These are phyloP conservation scores for Epinephelus cyanopodus DNA, from an alignment of 2,113 vertebrate genomes.

Conservation along the genomic window DNA sequence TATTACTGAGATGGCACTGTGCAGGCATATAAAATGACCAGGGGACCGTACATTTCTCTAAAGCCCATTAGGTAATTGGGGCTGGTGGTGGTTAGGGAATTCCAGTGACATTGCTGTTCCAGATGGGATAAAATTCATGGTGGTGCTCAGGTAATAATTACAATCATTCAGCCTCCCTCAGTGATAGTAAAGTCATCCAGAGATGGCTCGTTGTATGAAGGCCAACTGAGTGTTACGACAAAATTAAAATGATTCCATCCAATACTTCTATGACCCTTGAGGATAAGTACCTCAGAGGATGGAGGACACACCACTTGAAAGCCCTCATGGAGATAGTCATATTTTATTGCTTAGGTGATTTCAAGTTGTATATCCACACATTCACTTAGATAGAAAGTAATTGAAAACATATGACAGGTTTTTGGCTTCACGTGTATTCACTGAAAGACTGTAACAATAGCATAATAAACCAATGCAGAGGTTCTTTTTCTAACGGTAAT, in stretches of 20 bases:
- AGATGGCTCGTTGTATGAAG: slow-evolving; percentile 30
- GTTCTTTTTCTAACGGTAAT: slow-evolving; percentile 2
- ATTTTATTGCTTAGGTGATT: slow-evolving; percentile 19
- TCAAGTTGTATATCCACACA: background rate
- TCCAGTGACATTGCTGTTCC: slow-evolving; percentile 44
- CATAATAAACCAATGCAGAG: background rate
- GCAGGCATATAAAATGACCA: slow-evolving; percentile 13
- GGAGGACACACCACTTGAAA: slow-evolving; percentile 23
- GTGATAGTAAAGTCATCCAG: slow-evolving; percentile 41
- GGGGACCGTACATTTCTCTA: slow-evolving; percentile 29
- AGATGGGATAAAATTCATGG: slow-evolving; percentile 47
- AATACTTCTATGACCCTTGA: slow-evolving; percentile 40
- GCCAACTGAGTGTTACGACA: slow-evolving; percentile 35
- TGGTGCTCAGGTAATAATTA: slow-evolving; percentile 63
- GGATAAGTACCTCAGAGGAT: slow-evolving; percentile 32
- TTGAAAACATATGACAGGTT: background rate
- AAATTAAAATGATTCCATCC: slow-evolving; percentile 45
- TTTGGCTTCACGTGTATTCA: background rate
- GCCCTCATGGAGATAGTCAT: background rate
- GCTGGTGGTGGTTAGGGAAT: slow-evolving; percentile 49
- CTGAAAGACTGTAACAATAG: background rate
- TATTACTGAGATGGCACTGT: slow-evolving; percentile 21
- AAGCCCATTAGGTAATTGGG: slow-evolving; percentile 60
- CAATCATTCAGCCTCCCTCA: slow-evolving; percentile 50
- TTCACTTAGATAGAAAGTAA: background rate